phyloP scores from a whole-genome alignment of 2,113 vertebrate species.

The Carollia perspicillata region DNA sequence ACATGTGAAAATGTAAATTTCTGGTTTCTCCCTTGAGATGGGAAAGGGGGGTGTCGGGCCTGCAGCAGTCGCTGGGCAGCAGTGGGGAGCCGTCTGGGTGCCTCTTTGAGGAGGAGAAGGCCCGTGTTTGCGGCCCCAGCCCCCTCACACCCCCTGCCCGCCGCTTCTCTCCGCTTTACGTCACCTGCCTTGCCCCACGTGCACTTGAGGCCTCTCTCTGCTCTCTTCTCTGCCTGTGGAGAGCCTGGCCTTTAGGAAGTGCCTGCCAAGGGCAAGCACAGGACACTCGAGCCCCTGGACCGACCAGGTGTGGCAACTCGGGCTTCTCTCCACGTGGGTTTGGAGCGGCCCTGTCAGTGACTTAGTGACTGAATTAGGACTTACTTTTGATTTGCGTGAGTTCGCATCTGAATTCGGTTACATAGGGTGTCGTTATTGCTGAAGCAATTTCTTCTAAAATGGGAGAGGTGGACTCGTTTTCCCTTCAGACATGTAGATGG shows the following conservation, averaged over 20 bases:
- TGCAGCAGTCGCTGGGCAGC: not conserved
- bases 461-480: not conserved
- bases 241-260: not conserved
- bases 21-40: not conserved
- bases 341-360: not conserved
- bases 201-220: not conserved
- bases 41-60: not conserved
- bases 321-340: not conserved
- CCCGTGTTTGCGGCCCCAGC: not conserved
- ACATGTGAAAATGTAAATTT: conserved; percentile 7
- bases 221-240: not conserved
- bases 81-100: not conserved
- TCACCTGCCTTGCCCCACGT: not conserved
- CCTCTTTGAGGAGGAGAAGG: no score
- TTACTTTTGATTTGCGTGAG: not conserved
- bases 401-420: not conserved
- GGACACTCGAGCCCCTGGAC: not conserved
- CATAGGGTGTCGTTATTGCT: not conserved
- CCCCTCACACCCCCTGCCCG: not conserved
- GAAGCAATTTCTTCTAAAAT: not conserved
- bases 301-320: not conserved
- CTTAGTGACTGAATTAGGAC: not conserved
- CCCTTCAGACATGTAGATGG: not conserved
- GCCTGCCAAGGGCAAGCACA: not conserved
- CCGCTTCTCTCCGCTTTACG: not conserved